These are phyloP conservation scores for Pemphigus obesinymphae DNA, from an alignment of 1,140 invertebrate species.

Conservation along the genomic window DNA sequence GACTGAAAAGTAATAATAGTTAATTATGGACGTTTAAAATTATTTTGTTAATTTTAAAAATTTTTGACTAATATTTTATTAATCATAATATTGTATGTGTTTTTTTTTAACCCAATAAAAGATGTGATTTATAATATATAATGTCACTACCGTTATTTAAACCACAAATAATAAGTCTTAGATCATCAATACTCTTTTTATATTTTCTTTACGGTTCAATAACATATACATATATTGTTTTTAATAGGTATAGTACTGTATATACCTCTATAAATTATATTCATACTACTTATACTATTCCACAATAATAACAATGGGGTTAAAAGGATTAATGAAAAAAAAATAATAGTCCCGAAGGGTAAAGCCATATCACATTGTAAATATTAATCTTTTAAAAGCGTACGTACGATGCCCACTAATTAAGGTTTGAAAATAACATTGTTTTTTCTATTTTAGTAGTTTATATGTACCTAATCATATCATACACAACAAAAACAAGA, in stretches of 20 bases:
- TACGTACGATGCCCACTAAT: background rate
- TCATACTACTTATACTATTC: background rate
- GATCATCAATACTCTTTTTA: background rate
- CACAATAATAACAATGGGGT: background rate
- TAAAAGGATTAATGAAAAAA: background rate
- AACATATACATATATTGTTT: background rate
- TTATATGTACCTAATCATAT: background rate
- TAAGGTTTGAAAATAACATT: background rate
- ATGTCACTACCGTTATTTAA: too few relatives aligned
- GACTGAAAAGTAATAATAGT: background rate
- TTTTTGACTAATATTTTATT: too few relatives aligned
- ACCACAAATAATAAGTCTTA: background rate
- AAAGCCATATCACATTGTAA: background rate
- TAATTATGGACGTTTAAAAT: too few relatives aligned
- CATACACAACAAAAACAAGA: background rate
- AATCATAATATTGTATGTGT: too few relatives aligned
- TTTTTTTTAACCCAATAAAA: too few relatives aligned
- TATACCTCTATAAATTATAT: background rate
- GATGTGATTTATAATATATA: too few relatives aligned
- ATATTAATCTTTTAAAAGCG: background rate
- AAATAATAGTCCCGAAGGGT: background rate
- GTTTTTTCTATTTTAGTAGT: conserved; percentile 14
- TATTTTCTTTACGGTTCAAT: background rate
- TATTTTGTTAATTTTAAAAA: too few relatives aligned
- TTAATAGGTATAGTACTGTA: background rate